Evolutionary conservation across 2,797 vertebrate genomes (phyloP).

Genomic region (Natrix natrix): DNA sequence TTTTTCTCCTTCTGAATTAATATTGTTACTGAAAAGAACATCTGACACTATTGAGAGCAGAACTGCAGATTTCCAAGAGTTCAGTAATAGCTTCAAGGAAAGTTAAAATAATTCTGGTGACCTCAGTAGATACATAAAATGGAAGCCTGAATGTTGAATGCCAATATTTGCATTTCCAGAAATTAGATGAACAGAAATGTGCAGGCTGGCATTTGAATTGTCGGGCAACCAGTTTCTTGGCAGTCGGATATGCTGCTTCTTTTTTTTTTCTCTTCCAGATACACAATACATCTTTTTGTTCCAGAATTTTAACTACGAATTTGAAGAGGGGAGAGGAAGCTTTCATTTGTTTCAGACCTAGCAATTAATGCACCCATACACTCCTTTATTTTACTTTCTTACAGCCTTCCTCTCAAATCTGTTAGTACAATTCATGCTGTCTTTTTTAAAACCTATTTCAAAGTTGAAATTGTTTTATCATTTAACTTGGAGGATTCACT

Average conservation of each 20-base stretch:
- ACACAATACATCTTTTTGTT: not conserved
- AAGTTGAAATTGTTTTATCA: not conserved
- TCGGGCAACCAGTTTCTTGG: slow-evolving; percentile 16
- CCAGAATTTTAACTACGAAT: not conserved
- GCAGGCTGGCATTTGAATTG: slow-evolving; percentile 18
- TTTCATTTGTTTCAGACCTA: not conserved
- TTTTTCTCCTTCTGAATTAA: not conserved
- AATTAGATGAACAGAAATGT: slow-evolving; percentile 8
- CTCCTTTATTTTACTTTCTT: not conserved
- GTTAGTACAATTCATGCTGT: not conserved
- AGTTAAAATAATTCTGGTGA: slow-evolving; percentile 28
- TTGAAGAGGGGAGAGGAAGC: not conserved
- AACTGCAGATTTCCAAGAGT: not conserved
- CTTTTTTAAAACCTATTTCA: not conserved
- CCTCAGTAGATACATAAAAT: slow-evolving; percentile 14
- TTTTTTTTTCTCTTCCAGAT: not conserved
- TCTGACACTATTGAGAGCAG: slow-evolving; percentile 12
- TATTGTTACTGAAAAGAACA: not conserved
- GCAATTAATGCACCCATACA: not conserved
- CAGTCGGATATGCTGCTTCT: not conserved
- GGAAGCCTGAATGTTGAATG: slow-evolving; percentile 12
- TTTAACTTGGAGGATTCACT: not conserved
- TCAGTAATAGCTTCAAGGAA: slow-evolving; percentile 11
- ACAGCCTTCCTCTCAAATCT: no score
- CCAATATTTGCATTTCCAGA: slow-evolving; percentile 31